Conservation (phyloP, 2,888 invertebrate species). For the Cantharis nigra region DNA sequence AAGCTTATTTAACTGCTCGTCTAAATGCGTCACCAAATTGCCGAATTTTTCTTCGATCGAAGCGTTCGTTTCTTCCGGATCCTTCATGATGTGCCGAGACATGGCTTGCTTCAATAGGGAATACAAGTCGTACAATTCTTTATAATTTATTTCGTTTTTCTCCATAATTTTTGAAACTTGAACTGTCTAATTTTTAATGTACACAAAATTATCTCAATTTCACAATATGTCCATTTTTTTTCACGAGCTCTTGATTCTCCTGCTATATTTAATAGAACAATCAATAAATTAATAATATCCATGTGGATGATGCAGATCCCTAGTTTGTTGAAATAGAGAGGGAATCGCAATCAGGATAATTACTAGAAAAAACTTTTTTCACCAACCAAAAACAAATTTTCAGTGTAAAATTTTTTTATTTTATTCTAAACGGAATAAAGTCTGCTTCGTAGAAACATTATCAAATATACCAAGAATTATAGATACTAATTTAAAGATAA, state of each 20-base stretch:
- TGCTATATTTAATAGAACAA: not conserved
- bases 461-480: not conserved
- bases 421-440: not conserved
- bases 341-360: no score
- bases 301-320: no score
- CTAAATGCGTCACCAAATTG: slow-evolving; percentile 31
- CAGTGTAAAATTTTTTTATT: no score
- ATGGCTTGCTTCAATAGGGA: not conserved
- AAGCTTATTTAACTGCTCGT: slow-evolving; percentile 23
- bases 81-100: not conserved
- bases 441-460: not conserved
- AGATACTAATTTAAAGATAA: not conserved
- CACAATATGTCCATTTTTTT: not conserved
- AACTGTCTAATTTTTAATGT: not conserved
- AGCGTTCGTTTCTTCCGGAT: not conserved
- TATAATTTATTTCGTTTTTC: not conserved
- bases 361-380: no score
- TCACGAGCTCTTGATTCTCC: not conserved
- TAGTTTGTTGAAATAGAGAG: no score
- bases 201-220: not conserved
- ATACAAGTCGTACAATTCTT: not conserved
- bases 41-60: slow-evolving; percentile 22
- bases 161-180: not conserved
- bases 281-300: no score
- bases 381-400: slow-evolving; percentile 24